A percentile compares a stretch with the other conserved stretches of the same genome.
These are phyloP conservation scores for Cariama cristata DNA, from an alignment of 2,113 vertebrate species.

Conservation along the genomic window DNA sequence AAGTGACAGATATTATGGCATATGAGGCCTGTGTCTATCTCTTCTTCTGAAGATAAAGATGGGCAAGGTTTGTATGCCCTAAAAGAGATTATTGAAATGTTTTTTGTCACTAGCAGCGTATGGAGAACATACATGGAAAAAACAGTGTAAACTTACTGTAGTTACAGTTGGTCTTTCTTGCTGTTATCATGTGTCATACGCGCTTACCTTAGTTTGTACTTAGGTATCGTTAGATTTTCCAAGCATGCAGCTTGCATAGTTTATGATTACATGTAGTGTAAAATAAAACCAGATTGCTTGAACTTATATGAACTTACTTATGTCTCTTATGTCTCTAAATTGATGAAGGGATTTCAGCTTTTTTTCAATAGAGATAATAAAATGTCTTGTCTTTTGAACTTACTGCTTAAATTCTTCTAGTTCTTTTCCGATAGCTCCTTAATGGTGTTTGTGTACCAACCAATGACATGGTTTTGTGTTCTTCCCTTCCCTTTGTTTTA, in stretches of 20 bases:
- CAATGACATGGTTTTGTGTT: neutral
- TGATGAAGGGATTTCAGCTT: neutral
- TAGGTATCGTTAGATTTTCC: neutral
- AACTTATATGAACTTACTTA: neutral
- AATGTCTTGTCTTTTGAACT: neutral
- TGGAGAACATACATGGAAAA: neutral
- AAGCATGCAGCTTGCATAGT: neutral
- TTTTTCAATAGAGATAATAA: neutral
- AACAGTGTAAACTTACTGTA: neutral
- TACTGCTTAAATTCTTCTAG: neutral
- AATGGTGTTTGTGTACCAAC: neutral
- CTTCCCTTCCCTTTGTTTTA: conserved; percentile 12
- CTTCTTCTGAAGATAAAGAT: neutral
- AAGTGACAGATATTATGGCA: neutral
- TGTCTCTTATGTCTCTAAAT: neutral
- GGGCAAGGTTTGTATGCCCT: neutral
- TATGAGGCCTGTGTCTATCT: neutral
- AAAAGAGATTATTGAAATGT: neutral
- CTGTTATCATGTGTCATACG: accelerated
- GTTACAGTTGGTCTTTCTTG: neutral
- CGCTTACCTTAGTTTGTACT: neutral
- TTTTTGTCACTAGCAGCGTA: neutral
- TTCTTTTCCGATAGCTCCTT: neutral
- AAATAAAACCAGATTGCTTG: neutral
- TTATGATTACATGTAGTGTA: neutral